Percentiles rank a stretch among this genome's conserved stretches.
phyloP scores from a whole-genome alignment of 2,888 invertebrate genomes.

The Mechanitis mazaeus region DNA sequence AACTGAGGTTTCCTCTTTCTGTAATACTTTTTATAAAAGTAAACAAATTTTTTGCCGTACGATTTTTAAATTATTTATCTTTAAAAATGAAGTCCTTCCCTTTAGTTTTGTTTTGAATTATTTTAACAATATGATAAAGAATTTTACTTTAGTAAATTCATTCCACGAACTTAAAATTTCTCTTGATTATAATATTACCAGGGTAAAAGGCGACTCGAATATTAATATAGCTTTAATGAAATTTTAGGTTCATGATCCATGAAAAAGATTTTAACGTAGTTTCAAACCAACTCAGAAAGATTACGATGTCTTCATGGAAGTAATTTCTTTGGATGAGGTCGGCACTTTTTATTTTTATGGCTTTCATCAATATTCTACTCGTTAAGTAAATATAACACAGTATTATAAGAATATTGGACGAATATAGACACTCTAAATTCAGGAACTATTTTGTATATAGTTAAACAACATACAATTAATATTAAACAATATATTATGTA shows the following conservation, averaged over 20 bases:
- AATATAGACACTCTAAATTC: too few relatives aligned
- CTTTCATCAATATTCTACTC: too few relatives aligned
- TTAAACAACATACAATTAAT: too few relatives aligned
- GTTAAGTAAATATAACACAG: too few relatives aligned
- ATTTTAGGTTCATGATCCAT: conserved; percentile 24
- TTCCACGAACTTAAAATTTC: conserved; percentile 56
- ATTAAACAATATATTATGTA: too few relatives aligned
- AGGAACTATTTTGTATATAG: too few relatives aligned
- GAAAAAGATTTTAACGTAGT: not conserved
- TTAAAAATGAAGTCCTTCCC: conserved; percentile 5
- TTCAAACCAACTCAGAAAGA: not conserved
- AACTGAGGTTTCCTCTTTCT: conserved; percentile 4
- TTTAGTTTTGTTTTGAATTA: conserved; percentile 50
- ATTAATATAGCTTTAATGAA: conserved; percentile 47
- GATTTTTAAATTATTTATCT: not conserved
- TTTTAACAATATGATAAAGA: conserved; percentile 50
- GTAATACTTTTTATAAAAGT: not conserved
- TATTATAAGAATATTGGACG: too few relatives aligned
- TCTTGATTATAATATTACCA: conserved; percentile 60
- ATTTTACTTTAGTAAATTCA: conserved; percentile 51
- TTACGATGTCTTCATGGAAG: too few relatives aligned
- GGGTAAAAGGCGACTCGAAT: conserved; percentile 47
- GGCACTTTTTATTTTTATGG: too few relatives aligned
- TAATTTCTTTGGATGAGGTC: too few relatives aligned
- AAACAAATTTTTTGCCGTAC: not conserved